A percentile compares a stretch with the other conserved stretches of the same genome.
Evolutionary conservation across 2,797 vertebrate species (phyloP).

Genomic region (Microhierax caerulescens): DNA sequence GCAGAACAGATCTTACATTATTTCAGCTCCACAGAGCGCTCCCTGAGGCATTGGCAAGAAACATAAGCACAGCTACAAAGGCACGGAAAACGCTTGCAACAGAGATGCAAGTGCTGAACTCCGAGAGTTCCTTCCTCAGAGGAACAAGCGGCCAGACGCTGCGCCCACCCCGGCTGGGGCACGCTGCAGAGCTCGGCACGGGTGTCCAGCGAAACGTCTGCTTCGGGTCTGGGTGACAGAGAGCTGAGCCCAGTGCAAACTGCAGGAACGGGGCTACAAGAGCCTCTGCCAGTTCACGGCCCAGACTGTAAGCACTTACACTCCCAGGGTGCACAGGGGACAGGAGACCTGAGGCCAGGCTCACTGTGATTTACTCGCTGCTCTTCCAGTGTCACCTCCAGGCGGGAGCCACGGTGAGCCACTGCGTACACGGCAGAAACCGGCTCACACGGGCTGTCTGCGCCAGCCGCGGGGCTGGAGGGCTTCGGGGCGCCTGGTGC

Average conservation of each 20-base stretch:
- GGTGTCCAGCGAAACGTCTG: background rate
- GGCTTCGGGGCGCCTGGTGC: background rate
- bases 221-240: accelerated
- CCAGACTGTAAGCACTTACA: background rate
- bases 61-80: constrained; percentile 40
- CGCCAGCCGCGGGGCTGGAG: accelerated
- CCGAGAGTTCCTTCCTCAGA: background rate
- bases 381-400: background rate
- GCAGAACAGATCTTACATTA: constrained; percentile 67
- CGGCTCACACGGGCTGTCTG: accelerated
- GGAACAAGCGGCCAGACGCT: accelerated
- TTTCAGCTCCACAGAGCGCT: constrained; percentile 62
- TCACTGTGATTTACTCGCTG: accelerated
- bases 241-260: background rate
- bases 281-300: background rate
- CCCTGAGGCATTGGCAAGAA: constrained; percentile 31
- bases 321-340: background rate
- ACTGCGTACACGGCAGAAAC: background rate
- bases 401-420: accelerated
- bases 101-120: constrained; percentile 12
- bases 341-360: background rate
- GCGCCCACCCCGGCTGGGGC: background rate
- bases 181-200: accelerated
- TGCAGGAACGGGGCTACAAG: background rate
- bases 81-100: constrained; percentile 19